phyloP scores from a whole-genome alignment of 2,113 vertebrate genomes.

The Electrona antarctica region DNA sequence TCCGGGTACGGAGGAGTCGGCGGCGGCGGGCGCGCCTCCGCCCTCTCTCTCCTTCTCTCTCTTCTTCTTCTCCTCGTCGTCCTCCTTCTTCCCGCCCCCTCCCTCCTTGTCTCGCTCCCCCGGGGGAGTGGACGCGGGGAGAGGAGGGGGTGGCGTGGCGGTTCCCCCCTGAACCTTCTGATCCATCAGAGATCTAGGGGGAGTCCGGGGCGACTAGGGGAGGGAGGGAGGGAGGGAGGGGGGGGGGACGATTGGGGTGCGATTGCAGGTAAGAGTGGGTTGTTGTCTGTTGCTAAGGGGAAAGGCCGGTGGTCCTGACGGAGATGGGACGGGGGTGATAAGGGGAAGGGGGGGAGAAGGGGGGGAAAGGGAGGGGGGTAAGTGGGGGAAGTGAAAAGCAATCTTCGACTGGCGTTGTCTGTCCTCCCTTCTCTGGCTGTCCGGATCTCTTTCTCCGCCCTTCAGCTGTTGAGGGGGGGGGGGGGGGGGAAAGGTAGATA shows the following conservation, averaged over 20 bases:
- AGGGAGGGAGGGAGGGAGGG: slow-evolving; percentile 28
- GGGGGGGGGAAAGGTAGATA: slow-evolving; percentile 12
- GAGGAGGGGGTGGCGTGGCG: slow-evolving; percentile 73
- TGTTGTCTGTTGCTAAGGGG: not conserved
- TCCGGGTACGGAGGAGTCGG: slow-evolving; percentile 35
- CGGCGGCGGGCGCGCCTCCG: not conserved
- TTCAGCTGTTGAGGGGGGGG: slow-evolving; percentile 62
- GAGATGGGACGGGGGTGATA: not conserved
- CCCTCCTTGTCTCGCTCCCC: slow-evolving; percentile 79
- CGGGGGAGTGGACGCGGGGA: slow-evolving; percentile 62
- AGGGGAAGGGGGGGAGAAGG: not conserved
- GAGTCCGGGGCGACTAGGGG: slow-evolving; percentile 30
- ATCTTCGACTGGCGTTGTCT: slow-evolving; percentile 63
- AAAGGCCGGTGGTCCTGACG: not conserved
- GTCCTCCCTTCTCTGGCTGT: slow-evolving; percentile 60
- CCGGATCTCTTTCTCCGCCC: slow-evolving; percentile 76
- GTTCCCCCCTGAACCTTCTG: slow-evolving; percentile 78
- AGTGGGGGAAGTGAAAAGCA: slow-evolving; percentile 55
- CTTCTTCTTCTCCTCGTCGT: slow-evolving; percentile 78
- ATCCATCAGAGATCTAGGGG: slow-evolving; percentile 76
- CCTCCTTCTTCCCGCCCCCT: slow-evolving; percentile 79
- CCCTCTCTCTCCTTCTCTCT: slow-evolving; percentile 75
- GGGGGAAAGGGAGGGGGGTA: slow-evolving; percentile 60
- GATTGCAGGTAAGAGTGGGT: not conserved
- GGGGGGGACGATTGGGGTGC: not conserved